phyloP scores from a whole-genome alignment of 2,888 invertebrate genomes.

The Amiota minor region DNA sequence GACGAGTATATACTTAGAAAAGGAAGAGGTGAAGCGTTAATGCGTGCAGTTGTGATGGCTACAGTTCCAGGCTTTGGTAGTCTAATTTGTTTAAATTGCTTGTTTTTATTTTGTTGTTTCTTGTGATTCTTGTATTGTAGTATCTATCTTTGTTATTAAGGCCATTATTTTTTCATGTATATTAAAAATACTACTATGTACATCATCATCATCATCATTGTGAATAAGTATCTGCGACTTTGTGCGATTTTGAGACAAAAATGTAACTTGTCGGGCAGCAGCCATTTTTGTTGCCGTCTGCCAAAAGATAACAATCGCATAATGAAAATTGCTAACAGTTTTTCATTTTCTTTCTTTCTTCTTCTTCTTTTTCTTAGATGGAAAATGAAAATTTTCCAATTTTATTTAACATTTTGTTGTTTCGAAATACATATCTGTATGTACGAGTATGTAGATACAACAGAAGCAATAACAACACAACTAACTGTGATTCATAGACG shows the following conservation, averaged over 20 bases:
- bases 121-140: not conserved
- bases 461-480: not conserved
- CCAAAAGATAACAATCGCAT: slow-evolving; percentile 12
- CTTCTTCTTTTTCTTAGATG: too few relatives aligned
- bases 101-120: not conserved
- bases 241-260: not conserved
- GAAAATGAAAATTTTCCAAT: not conserved
- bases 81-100: slow-evolving; percentile 25
- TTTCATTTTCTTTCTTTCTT: not conserved
- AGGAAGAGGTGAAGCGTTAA: slow-evolving; percentile 1
- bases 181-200: too few relatives aligned
- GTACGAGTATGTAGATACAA: not conserved
- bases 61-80: not conserved
- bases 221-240: not conserved
- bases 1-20: too few relatives aligned
- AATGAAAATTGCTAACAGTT: slow-evolving; percentile 24
- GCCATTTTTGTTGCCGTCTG: not conserved
- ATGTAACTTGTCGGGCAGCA: too few relatives aligned
- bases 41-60: slow-evolving; percentile 16
- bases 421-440: not conserved
- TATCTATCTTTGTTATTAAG: not conserved
- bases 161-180: too few relatives aligned
- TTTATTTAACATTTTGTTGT: slow-evolving; percentile 7
- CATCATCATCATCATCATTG: slow-evolving; percentile 2
- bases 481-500: slow-evolving; percentile 60